These are phyloP conservation scores for Platynereis dumerilii DNA, from an alignment of 2,888 invertebrate genomes.

Conservation along the genomic window DNA sequence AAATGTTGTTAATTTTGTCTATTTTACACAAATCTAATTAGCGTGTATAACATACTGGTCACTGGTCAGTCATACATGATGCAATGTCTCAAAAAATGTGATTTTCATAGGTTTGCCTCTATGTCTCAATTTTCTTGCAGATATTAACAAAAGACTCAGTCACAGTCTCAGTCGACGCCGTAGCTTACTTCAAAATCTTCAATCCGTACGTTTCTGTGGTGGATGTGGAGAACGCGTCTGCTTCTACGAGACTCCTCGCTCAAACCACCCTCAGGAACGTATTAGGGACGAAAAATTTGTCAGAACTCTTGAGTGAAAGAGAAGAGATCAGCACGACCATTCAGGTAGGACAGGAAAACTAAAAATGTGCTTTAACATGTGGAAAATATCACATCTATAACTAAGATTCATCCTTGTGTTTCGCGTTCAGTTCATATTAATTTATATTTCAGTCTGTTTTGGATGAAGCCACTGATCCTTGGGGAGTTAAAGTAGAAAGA, in stretches of 20 bases:
- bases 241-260: slow-evolving; percentile 29
- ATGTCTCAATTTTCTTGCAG: slow-evolving; percentile 33
- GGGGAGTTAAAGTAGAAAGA: slow-evolving; percentile 42
- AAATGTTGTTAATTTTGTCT: too few relatives aligned
- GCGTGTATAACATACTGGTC: too few relatives aligned
- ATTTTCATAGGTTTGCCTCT: too few relatives aligned
- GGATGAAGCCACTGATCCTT: slow-evolving; percentile 49
- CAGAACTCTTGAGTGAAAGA: slow-evolving; percentile 56
- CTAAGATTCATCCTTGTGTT: too few relatives aligned
- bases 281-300: slow-evolving; percentile 48
- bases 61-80: too few relatives aligned
- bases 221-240: slow-evolving; percentile 26
- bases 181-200: slow-evolving; percentile 44
- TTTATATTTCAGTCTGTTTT: slow-evolving; percentile 39
- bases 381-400: too few relatives aligned
- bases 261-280: slow-evolving; percentile 41
- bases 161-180: slow-evolving; percentile 51
- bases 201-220: slow-evolving; percentile 57
- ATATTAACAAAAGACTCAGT: slow-evolving; percentile 60
- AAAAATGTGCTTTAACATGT: too few relatives aligned
- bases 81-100: too few relatives aligned
- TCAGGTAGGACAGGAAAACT: slow-evolving; percentile 37
- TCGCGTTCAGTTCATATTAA: too few relatives aligned
- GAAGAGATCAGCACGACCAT: slow-evolving; percentile 55
- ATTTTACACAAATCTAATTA: too few relatives aligned